A percentile compares a stretch with the other conserved stretches of the same genome.
Conservation (phyloP, 2,888 invertebrate genomes). For the Melinopterus prodromus region DNA sequence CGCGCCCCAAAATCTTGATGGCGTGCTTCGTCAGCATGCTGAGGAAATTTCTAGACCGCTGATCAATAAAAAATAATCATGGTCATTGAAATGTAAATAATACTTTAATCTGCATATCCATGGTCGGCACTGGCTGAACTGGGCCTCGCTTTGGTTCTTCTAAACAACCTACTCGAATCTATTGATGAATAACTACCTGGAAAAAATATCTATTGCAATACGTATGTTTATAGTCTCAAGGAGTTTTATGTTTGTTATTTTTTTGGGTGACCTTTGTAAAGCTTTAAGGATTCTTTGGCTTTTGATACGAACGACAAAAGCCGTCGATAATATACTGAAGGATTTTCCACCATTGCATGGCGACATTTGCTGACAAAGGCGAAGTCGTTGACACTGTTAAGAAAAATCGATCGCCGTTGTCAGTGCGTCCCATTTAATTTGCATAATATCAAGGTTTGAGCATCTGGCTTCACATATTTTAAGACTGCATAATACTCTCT, state of each 20-base stretch:
- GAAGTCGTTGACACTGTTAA: neutral
- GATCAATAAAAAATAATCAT: neutral
- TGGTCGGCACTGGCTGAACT: slow-evolving; percentile 43
- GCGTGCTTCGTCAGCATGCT: neutral
- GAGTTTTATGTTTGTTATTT: neutral
- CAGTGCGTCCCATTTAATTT: neutral
- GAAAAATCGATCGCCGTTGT: neutral
- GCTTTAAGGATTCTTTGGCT: neutral
- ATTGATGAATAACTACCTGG: slow-evolving; percentile 51
- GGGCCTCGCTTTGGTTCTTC: slow-evolving; percentile 47
- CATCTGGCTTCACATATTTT: too few relatives aligned
- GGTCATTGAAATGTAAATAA: neutral
- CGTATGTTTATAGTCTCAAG: slow-evolving; percentile 1
- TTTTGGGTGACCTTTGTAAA: neutral
- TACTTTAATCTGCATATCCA: neutral
- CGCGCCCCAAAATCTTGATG: too few relatives aligned
- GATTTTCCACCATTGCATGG: neutral
- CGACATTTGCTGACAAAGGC: neutral
- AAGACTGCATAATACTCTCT: too few relatives aligned
- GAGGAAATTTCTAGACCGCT: neutral
- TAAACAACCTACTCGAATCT: slow-evolving; percentile 38
- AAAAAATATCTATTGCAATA: slow-evolving; percentile 45
- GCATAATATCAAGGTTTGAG: neutral
- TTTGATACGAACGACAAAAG: neutral
- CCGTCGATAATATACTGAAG: neutral